Evolutionary conservation across 64 coral and sea anemone species (phyloP), one percentile per base, ranked within the genome.

Genomic region (Exaiptasia diaphana): DNA sequence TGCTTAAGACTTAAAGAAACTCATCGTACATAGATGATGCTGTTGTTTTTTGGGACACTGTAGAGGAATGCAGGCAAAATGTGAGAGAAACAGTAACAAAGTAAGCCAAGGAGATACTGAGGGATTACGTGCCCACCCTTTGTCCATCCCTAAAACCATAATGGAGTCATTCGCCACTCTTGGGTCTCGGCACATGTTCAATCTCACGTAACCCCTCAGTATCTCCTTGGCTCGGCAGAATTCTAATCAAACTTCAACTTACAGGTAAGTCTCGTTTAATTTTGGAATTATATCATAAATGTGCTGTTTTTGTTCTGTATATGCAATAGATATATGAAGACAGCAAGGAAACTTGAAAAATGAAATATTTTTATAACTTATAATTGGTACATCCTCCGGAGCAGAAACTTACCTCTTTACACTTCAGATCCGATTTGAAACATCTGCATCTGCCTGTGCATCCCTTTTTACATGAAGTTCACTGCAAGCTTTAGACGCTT

Each of bases 401-500:
- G 15, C 43, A 46, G 43, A 7, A 7, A 15, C 43, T 8, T 6
- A 46, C 6, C 15, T 46, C 43, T 15, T 6, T 46, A 15, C 43
- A 46, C 15, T 6, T 6, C 6, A 46, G 43, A 15, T 46, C 15
- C 6, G 43, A 6, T 46, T 46, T 46, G 15, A 15, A 46, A 35
- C 83, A 76, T 75, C 76, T 76, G 37, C 71, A 86, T 15, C 68
- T 11, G 50, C 50, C 46, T 20, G 71, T 39, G 42, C 36, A 86
- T 23, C 83, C 71, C 41, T 32, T 44, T 37, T 49, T 65, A 50
- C 83, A 67, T 31, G 32, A 18, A 73, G 52, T 56, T 73, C 52
- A 59, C 46, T 39, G 26, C 77, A 74, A 50, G 50, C 57, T 48
- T 81, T 68, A 43, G 86, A 89, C 33, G 86, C 86, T 40, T 81